These are phyloP conservation scores for Rhabdomys pumilio DNA, from an alignment of 2,797 vertebrate genomes.

Conservation along the genomic window DNA sequence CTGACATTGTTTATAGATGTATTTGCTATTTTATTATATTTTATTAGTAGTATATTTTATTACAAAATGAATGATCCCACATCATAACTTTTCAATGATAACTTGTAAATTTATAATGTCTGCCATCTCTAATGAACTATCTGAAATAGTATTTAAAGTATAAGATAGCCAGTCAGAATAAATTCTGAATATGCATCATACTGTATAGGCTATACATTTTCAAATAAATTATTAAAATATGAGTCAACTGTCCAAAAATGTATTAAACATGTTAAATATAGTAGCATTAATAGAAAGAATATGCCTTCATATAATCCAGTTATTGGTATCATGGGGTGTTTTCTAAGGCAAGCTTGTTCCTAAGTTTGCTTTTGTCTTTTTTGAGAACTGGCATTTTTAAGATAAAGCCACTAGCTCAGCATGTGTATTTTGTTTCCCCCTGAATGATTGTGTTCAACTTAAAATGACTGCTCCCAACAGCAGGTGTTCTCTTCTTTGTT, in stretches of 20 bases:
- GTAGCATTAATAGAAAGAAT: constrained; percentile 14
- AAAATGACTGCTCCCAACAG: constrained; percentile 64
- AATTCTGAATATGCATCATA: neutral
- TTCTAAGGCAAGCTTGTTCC: neutral
- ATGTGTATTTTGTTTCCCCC: constrained; percentile 8
- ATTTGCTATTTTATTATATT: neutral
- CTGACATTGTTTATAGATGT: neutral
- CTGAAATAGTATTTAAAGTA: neutral
- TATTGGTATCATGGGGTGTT: constrained; percentile 16
- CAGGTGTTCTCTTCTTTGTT: constrained; percentile 57
- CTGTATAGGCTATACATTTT: neutral
- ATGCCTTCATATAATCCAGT: neutral
- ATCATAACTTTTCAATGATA: neutral
- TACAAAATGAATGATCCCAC: neutral
- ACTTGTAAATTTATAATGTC: neutral
- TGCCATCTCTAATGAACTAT: neutral
- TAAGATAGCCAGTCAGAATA: neutral
- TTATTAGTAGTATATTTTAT: neutral
- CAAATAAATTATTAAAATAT: neutral
- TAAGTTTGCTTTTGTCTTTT: constrained; percentile 53
- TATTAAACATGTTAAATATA: neutral
- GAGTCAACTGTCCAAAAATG: neutral
- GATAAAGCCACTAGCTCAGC: constrained; percentile 60
- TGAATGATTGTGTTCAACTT: constrained; percentile 69
- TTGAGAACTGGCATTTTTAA: constrained; percentile 51